Evolutionary conservation across 2,113 vertebrate species (phyloP).

Genomic region (Chunga burmeisteri): DNA sequence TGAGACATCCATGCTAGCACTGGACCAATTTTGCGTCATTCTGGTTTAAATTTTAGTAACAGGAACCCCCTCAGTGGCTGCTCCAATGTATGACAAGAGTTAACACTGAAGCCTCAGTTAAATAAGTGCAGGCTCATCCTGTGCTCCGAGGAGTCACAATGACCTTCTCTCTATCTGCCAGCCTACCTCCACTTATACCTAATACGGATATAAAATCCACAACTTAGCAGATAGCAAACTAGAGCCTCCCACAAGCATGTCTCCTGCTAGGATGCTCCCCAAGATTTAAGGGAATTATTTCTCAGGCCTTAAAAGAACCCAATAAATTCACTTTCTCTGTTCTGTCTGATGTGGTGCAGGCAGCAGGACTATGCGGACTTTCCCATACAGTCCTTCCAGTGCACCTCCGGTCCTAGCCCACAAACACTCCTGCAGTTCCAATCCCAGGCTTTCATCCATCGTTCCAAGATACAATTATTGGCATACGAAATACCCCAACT

Average conservation of each 20-base stretch:
- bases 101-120: not conserved
- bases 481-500: not conserved
- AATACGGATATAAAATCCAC: conserved; percentile 50
- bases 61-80: not conserved
- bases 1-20: not conserved
- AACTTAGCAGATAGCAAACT: conserved; percentile 13
- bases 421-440: not conserved
- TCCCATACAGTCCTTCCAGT: not conserved
- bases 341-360: not conserved
- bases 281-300: not conserved
- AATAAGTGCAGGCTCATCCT: not conserved
- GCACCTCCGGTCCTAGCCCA: not conserved
- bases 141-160: conserved; percentile 34
- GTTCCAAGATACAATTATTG: not conserved
- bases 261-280: not conserved
- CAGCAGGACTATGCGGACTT: not conserved
- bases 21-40: no score
- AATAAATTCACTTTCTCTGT: not conserved
- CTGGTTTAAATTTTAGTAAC: not conserved
- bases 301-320: not conserved
- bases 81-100: not conserved
- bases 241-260: not conserved
- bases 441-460: not conserved
- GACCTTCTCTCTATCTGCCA: conserved; percentile 50
- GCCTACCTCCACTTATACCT: conserved; percentile 60